Percentiles rank a stretch among this genome's conserved stretches.
Conservation (phyloP, 2,888 invertebrate species). For the Argyresthia albistria region DNA sequence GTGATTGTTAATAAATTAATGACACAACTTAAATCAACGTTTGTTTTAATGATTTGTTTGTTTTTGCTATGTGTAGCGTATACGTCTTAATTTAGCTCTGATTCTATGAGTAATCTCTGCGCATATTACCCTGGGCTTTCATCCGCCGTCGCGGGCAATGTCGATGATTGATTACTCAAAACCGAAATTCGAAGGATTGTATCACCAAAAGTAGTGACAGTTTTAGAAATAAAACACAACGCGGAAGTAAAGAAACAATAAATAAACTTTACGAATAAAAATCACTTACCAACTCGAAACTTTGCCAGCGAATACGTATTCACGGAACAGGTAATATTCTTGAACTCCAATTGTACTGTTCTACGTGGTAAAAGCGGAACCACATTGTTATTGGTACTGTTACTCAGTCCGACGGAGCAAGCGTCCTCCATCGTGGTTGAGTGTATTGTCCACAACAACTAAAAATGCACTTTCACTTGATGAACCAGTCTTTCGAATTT, state of each 20-base stretch:
- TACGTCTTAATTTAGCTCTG: no score
- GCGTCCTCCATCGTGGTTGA: conserved; percentile 27
- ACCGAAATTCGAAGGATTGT: no score
- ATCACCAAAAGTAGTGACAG: background rate
- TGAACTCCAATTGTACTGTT: conserved; percentile 78
- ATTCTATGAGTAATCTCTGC: no score
- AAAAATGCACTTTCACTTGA: conserved; percentile 21
- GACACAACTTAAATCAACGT: no score
- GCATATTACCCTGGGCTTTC: no score
- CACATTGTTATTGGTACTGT: conserved; percentile 39
- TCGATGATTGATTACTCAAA: no score
- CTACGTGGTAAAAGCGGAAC: conserved; percentile 64
- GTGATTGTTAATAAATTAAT: no score
- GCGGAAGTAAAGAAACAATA: background rate
- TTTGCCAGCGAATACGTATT: conserved; percentile 69
- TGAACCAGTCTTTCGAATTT: background rate
- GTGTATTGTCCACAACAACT: conserved; percentile 17
- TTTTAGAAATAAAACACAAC: background rate
- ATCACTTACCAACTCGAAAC: conserved; percentile 72
- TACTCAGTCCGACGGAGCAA: conserved; percentile 30
- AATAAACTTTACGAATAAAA: background rate
- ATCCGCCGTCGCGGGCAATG: no score
- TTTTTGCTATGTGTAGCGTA: no score
- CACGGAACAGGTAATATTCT: conserved; percentile 76
- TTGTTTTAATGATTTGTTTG: no score